These are phyloP conservation scores for Hylomyscus alleni DNA, from an alignment of 2,797 vertebrate genomes.

Conservation along the genomic window DNA sequence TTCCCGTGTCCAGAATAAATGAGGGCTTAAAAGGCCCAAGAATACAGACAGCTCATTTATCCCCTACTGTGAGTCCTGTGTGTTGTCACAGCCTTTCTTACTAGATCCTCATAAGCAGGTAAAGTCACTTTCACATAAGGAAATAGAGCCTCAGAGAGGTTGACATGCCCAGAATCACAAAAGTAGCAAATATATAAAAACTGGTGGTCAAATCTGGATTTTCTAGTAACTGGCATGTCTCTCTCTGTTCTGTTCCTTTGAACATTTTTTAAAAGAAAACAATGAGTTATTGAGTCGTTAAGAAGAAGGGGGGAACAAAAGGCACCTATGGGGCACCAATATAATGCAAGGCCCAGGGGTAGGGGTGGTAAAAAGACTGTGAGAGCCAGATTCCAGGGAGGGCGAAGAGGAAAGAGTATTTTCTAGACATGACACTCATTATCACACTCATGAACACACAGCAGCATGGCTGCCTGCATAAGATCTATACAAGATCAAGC, in stretches of 20 bases:
- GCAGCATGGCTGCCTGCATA: neutral
- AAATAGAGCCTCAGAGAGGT: constrained; percentile 20
- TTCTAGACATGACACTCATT: neutral
- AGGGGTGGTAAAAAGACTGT: too few relatives aligned
- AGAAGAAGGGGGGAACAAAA: neutral
- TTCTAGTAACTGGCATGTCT: neutral
- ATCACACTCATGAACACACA: neutral
- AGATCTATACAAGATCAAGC: too few relatives aligned
- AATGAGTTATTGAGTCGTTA: neutral
- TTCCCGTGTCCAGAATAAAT: neutral
- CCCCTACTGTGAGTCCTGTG: neutral
- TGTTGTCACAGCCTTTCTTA: neutral
- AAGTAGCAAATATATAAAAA: neutral
- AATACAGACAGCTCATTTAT: constrained; percentile 26
- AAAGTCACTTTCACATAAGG: neutral
- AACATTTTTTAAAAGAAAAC: constrained; percentile 9
- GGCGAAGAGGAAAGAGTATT: too few relatives aligned
- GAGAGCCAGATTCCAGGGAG: neutral
- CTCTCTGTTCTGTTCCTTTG: neutral
- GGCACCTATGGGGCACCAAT: neutral
- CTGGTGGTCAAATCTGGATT: neutral
- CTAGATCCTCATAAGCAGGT: neutral
- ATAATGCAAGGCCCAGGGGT: neutral
- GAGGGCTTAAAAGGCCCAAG: neutral
- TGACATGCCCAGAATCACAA: neutral